These are phyloP conservation scores for Pterocles gutturalis DNA, from an alignment of 2,113 vertebrate species.

Conservation along the genomic window DNA sequence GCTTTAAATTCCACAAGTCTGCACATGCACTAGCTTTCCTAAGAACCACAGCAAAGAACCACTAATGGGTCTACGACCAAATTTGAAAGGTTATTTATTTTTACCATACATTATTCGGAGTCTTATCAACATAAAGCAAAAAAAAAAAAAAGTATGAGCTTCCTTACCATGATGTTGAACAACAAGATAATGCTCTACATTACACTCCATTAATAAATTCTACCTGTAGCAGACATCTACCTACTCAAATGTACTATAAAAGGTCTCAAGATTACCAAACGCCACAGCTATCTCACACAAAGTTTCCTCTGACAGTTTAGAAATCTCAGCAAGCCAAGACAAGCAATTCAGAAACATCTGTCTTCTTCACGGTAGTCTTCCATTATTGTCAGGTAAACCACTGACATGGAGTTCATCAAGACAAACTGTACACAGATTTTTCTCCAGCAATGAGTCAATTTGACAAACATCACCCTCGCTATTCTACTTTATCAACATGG, in stretches of 20 bases:
- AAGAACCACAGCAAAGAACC: background rate
- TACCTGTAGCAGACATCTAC: background rate
- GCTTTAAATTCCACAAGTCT: background rate
- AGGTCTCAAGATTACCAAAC: background rate
- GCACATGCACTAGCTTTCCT: background rate
- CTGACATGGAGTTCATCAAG: background rate
- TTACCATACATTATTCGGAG: background rate
- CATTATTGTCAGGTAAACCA: conserved; percentile 6
- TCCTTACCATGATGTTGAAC: background rate
- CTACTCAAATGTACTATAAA: background rate
- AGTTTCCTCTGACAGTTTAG: background rate
- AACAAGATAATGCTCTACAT: background rate
- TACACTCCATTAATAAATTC: background rate
- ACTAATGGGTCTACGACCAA: background rate
- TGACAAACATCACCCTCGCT: background rate
- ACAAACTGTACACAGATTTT: background rate
- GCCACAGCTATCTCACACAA: background rate
- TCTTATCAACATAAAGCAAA: background rate
- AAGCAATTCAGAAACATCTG: background rate
- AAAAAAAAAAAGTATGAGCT: background rate
- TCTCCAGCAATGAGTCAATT: background rate
- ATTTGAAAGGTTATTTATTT: background rate
- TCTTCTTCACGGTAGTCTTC: background rate
- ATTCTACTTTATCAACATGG: background rate
- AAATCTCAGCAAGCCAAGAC: conserved; percentile 19